A percentile compares a stretch with the other conserved stretches of the same genome.
Conservation (phyloP, 2,797 vertebrate species). For the Chiroxiphia lanceolata region DNA sequence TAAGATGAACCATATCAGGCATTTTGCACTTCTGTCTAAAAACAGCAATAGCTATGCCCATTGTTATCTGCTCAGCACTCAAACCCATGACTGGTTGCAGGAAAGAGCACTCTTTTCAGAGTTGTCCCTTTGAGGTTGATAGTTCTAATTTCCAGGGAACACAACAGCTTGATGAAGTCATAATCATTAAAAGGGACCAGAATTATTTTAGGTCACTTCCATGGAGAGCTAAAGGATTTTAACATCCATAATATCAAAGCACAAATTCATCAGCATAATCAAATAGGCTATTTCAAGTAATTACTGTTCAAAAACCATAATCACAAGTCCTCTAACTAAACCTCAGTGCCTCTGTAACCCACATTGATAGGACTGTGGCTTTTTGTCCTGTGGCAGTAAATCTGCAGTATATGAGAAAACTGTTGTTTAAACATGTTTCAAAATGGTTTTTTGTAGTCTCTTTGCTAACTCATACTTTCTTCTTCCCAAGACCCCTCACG, state of each 20-base stretch:
- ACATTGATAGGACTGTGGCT: not conserved
- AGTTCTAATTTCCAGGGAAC: constrained; percentile 4
- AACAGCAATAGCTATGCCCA: not conserved
- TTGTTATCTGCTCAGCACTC: not conserved
- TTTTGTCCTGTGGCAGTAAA: too few species aligned
- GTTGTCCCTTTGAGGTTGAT: not conserved
- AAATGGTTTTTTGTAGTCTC: too few species aligned
- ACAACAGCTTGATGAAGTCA: constrained; percentile 3
- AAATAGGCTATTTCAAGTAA: constrained; percentile 23
- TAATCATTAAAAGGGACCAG: not conserved
- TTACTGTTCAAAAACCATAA: constrained; percentile 29
- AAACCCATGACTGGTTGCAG: not conserved
- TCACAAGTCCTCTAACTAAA: not conserved
- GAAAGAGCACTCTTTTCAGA: not conserved
- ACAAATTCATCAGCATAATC: constrained; percentile 41
- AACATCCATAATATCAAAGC: constrained; percentile 9
- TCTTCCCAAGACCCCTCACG: too few species aligned
- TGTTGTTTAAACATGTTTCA: too few species aligned
- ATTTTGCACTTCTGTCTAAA: not conserved
- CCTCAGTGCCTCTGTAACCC: not conserved
- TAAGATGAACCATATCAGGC: not conserved
- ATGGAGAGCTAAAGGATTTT: not conserved
- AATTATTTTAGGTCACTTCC: constrained; percentile 43
- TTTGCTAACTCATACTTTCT: too few species aligned
- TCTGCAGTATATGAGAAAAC: too few species aligned